Evolutionary conservation across 2,113 vertebrate genomes (phyloP).

Genomic region (Hirundichthys speculiger): DNA sequence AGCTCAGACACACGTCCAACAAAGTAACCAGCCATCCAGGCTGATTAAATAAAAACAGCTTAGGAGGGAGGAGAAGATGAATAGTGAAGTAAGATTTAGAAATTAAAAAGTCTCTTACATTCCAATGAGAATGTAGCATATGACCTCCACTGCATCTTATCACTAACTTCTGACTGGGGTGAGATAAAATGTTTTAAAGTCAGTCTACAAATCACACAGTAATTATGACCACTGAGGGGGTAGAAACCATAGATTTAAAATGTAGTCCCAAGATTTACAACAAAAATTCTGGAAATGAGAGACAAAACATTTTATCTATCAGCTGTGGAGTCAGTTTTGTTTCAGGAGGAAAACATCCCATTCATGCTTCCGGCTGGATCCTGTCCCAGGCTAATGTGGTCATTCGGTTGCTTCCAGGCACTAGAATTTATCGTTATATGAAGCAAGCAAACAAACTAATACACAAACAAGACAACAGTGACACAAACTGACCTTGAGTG

Average conservation of each 20-base stretch:
- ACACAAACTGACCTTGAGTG: conserved; percentile 59
- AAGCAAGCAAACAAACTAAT: conserved; percentile 71
- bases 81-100: conserved; percentile 52
- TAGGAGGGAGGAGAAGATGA: conserved; percentile 63
- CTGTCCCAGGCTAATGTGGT: conserved; percentile 80
- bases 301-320: conserved; percentile 69
- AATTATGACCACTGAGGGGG: conserved; percentile 58
- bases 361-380: conserved; percentile 77
- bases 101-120: conserved; percentile 66
- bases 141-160: conserved; percentile 46
- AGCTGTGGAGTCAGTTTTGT: conserved; percentile 66
- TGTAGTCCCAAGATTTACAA: conserved; percentile 47
- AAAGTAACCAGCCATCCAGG: conserved; percentile 43
- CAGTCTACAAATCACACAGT: conserved; percentile 71
- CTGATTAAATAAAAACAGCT: conserved; percentile 27
- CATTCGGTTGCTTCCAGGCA: conserved; percentile 72
- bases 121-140: conserved; percentile 58
- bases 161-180: conserved; percentile 65
- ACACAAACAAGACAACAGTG: conserved; percentile 70
- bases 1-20: conserved; percentile 54
- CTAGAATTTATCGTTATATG: conserved; percentile 76
- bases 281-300: conserved; percentile 54
- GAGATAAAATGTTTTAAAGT: conserved; percentile 68
- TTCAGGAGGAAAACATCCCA: conserved; percentile 57
- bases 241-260: conserved; percentile 55